Base-by-base conservation (phyloP, 2,113 vertebrate genomes). In the Hiodon tergisus region DNA sequence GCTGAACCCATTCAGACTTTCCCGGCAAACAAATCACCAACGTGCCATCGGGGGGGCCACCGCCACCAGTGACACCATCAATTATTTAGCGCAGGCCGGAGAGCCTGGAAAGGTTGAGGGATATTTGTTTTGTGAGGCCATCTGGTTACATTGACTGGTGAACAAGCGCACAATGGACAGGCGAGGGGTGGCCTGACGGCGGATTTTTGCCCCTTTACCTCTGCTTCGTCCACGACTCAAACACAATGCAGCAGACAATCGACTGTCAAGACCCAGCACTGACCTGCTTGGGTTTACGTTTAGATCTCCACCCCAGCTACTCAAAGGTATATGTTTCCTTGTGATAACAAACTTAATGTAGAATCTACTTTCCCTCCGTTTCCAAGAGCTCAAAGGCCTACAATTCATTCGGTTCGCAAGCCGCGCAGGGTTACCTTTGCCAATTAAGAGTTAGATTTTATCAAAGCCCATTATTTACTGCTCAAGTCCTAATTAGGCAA, bases 1-100 rank as follows among this genome's bases (percentile, higher is more conserved):
- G 74, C 73, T 82, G 83, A 84, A 84, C 83, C 81, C 81, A 84
- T 82, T 82, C 83, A 79, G 81, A 79, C 81, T 81, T 69, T 78
- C 79, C 79, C 78, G 75, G 72, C 80, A 84, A 82, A 82, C 83
- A 84, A 84, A 84, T 84, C 81, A 82, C 81, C 65, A 78, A 68
- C 71, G 58, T 80, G 82, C 75, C 78, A 79, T 78, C 61, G 71
- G 67, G 73, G 77, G 31, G 31, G 31, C 31, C 31, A 31, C 80
- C 69, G 58, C 76, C 63, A 67, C 79, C 75, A 80, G 72, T 84
- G 76, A 81, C 78, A 78, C 78, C 81, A 82, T 82, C 81, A 82
- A 84, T 84, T 84, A 84, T 84, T 84, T 84, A 82, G 79, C 72
- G 75, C 81, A 55, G 70, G 75, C 81, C 78, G 71, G 72, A 78